Base-by-base conservation (phyloP, 2,888 invertebrate species). In the Pyrrhia umbra region DNA sequence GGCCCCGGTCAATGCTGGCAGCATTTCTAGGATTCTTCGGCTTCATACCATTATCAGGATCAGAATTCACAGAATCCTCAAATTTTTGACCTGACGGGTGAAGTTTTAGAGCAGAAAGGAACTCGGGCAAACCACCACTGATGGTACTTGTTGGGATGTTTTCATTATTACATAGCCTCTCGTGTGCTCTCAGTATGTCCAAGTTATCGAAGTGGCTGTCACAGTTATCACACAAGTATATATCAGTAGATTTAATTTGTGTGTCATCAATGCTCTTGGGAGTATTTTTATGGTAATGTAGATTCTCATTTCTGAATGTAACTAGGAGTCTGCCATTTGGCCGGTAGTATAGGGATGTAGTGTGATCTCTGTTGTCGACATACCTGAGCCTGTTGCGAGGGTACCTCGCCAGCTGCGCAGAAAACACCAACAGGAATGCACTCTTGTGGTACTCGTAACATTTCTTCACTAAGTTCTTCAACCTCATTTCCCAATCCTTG, bases 301-400 rank as follows among this genome's bases (percentile, higher is more conserved):
- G 95, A 84, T 97, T 97, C 85, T 97, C 97, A 91, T 97, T 97
- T 50, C 97, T 95, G 90, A 97, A 97, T 69, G 97, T 97, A 18
- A 97, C 97, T 62, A 97, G 88, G 27, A 97, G 92, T 79, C 96
- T 96, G 68, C 96, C 96, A 69, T 95, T 96, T 50, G 95, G 95
- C 80, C 96, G 95, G 85, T 96, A 96, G 80, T 96, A 97, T 56
- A 97, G 91, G 68, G 97, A 97, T 40, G 97, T 97, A 21, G 97
- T 97, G 54, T 96, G 96, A 82, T 97, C 97, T 84, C 96, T 96
- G 87, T 97, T 97, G 86, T 97, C 96, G 46, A 97, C 96, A 86
- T 96, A 97, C 76, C 96, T 95, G 75, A 97, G 93, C 76, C 96
- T 95, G 61, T 96, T 95, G 43, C 95, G 95, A 27, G 96, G 96